These are phyloP conservation scores for Pteruthius melanotis DNA, from an alignment of 2,113 vertebrate genomes.

Conservation along the genomic window DNA sequence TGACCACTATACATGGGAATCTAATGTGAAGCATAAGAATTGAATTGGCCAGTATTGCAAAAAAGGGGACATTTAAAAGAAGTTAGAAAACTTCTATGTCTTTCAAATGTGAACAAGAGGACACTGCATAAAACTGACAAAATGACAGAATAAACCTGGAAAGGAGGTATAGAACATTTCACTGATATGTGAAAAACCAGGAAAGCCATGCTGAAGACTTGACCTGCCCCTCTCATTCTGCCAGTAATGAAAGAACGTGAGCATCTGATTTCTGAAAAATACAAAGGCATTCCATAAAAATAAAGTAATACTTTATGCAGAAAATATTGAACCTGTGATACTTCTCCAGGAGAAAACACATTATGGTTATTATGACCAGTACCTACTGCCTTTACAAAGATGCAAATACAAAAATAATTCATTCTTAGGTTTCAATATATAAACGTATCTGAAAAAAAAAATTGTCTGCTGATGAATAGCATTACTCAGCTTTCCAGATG, in stretches of 20 bases:
- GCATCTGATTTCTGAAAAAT: not conserved
- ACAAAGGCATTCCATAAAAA: not conserved
- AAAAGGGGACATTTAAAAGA: not conserved
- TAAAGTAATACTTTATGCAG: not conserved
- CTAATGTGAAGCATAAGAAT: not conserved
- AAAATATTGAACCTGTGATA: not conserved
- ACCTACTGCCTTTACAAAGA: not conserved
- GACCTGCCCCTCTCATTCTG: not conserved
- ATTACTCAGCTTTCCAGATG: not conserved
- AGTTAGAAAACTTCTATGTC: not conserved
- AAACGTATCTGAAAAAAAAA: not conserved
- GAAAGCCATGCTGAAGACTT: not conserved
- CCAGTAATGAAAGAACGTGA: not conserved
- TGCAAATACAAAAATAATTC: not conserved
- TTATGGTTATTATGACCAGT: not conserved
- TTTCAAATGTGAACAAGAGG: not conserved
- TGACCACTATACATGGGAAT: not conserved
- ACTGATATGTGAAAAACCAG: not conserved
- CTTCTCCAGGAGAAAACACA: not conserved
- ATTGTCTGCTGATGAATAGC: not conserved
- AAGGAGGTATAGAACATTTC: not conserved
- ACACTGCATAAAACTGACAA: not conserved
- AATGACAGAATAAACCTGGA: not conserved
- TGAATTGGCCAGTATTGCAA: not conserved
- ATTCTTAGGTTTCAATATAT: not conserved